A percentile compares a stretch with the other conserved stretches of the same genome.
These are phyloP conservation scores for Helleia helle DNA, from an alignment of 2,888 invertebrate species.

Conservation along the genomic window DNA sequence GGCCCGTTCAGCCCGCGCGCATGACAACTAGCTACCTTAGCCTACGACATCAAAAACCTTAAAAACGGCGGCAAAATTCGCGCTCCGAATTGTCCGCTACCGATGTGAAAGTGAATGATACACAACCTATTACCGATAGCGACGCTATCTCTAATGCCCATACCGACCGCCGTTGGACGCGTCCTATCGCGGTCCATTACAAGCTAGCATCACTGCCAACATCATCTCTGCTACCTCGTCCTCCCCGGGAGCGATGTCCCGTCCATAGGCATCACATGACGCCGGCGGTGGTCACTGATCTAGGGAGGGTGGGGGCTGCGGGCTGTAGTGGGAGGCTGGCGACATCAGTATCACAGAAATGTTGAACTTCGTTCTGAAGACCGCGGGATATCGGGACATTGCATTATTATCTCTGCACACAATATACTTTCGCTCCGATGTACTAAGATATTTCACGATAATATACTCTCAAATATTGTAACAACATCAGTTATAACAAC, in stretches of 20 bases:
- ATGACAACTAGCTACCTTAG: slow-evolving; percentile 55
- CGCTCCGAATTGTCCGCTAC: background rate
- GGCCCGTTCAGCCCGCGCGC: slow-evolving; percentile 20
- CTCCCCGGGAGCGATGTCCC: no score
- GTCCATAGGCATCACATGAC: background rate
- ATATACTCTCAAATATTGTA: slow-evolving; percentile 75
- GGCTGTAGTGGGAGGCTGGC: background rate
- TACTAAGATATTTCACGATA: slow-evolving; percentile 57
- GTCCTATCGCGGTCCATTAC: no score
- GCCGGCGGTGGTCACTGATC: background rate
- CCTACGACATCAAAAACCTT: slow-evolving; percentile 52
- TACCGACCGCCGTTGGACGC: no score
- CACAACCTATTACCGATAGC: background rate
- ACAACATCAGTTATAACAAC: slow-evolving; percentile 74
- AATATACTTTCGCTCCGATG: slow-evolving; percentile 40
- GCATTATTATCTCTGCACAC: slow-evolving; percentile 58
- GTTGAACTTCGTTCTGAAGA: slow-evolving; percentile 10
- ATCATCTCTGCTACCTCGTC: no score
- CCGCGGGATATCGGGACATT: slow-evolving; percentile 17
- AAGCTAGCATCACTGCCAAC: no score
- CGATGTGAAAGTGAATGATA: background rate
- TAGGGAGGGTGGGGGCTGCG: background rate
- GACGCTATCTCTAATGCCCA: background rate
- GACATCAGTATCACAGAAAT: background rate
- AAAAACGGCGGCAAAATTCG: slow-evolving; percentile 33